Evolutionary conservation across 2,113 vertebrate genomes (phyloP), one percentile per base, ranked within the genome.

Genomic region (Poicephalus gulielmi): DNA sequence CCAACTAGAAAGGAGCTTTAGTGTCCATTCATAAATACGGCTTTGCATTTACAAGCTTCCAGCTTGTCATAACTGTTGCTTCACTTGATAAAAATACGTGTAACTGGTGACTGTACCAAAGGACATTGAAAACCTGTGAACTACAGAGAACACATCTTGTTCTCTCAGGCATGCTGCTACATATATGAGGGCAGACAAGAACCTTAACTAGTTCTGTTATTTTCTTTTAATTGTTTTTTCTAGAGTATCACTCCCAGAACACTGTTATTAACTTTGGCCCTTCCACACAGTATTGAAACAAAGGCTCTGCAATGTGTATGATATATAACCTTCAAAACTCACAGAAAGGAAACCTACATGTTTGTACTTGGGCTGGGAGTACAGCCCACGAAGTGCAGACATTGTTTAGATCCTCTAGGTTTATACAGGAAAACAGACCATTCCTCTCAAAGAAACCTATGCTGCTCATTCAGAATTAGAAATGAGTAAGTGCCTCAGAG

Each of bases 21-120:
- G 6, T 10, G 18, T 70, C 18, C 22, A 5, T 8, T 55, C 1
- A 0, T 39, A 55, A 50, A 50, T 3, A 16, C 35, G 6, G 2
- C 53, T 66, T 52, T 55, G 13, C 31, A 5, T 75, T 59, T 59
- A 78, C 70, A 43, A 81, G 4, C 25, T 93, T 66, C 6, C 19
- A 52, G 18, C 8, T 79, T 88, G 37, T 35, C 9, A 3, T 13
- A 68, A 22, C 10, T 67, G 15, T 35, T 79, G 7, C 20, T 87
- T 79, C 2, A 3, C 8, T 90, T 84, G 19, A 71, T 64, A 85
- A 91, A 88, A 10, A 5, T 52, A 41, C 63, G 83, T 76, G 35
- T 57, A 44, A 47, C n/a, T 4, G 4, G 14, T 64, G 59, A 47
- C 23, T 64, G 5, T 71, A 31, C 23, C 3, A 1, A 5, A 66